phyloP scores from a whole-genome alignment of 2,888 invertebrate species.

The Andrena haemorrhoa region DNA sequence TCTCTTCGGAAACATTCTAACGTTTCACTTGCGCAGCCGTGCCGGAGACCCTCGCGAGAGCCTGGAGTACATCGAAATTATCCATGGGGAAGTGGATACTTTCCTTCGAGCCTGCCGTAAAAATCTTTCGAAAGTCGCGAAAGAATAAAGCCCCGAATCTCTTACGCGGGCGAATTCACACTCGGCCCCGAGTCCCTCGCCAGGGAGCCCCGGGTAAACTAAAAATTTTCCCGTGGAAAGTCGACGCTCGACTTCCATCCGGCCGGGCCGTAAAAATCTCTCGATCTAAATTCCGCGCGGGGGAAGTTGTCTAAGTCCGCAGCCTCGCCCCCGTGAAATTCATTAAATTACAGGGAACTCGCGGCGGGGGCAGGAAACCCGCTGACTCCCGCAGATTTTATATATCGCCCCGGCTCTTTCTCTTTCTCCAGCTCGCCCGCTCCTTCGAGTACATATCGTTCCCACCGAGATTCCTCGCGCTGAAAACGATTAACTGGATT shows the following conservation, averaged over 20 bases:
- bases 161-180: neutral
- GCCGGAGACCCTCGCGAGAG: neutral
- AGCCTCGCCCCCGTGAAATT: constrained; percentile 17
- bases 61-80: neutral
- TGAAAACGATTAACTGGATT: constrained; percentile 58
- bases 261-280: constrained; percentile 18
- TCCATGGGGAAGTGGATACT: neutral
- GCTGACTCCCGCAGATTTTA: constrained; percentile 43
- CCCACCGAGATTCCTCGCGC: constrained; percentile 38
- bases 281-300: constrained; percentile 39
- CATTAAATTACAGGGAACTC: constrained; percentile 39
- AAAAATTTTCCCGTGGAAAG: constrained; percentile 1
- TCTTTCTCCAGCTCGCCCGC: neutral
- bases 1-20: neutral
- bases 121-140: neutral
- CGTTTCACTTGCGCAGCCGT: neutral
- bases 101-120: neutral
- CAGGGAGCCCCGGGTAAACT: neutral
- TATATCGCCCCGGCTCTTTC: constrained; percentile 30
- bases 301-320: constrained; percentile 24
- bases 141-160: constrained; percentile 1
- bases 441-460: constrained; percentile 34
- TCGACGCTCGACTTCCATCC: neutral
- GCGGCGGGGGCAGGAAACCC: constrained; percentile 12
- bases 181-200: neutral